Evolutionary conservation across 2,888 invertebrate species (phyloP).

Genomic region (Dendrolimus houi): DNA sequence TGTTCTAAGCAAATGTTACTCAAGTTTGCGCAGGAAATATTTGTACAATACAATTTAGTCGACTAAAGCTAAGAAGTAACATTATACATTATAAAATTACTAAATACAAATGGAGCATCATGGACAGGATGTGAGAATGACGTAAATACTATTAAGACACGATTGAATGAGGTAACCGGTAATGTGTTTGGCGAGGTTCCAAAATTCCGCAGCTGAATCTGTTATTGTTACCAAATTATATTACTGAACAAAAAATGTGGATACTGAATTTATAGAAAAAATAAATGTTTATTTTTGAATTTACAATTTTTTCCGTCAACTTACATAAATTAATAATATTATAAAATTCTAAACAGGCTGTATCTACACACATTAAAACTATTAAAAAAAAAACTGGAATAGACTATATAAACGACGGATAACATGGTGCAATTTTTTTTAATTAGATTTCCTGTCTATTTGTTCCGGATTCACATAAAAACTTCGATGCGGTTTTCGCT

Average conservation of each 20-base stretch:
- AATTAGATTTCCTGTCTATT: too few species aligned
- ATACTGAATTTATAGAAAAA: not conserved
- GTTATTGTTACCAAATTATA: constrained; percentile 1
- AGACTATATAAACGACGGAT: too few species aligned
- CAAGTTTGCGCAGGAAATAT: not conserved
- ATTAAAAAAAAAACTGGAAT: too few species aligned
- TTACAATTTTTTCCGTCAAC: too few species aligned
- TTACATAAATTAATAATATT: too few species aligned
- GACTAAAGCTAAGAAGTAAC: not conserved
- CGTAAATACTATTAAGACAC: not conserved
- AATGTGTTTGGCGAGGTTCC: not conserved
- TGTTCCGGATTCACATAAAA: too few species aligned
- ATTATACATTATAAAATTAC: not conserved
- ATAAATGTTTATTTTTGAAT: too few species aligned
- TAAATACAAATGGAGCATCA: not conserved
- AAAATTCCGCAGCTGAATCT: not conserved
- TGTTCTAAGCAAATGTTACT: too few species aligned
- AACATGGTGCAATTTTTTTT: too few species aligned
- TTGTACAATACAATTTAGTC: not conserved
- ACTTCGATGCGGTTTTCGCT: too few species aligned
- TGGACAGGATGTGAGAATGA: not conserved
- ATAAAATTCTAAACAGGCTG: too few species aligned
- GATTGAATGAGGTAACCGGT: not conserved
- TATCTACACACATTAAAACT: too few species aligned
- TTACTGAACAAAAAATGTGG: not conserved